A percentile compares a stretch with the other conserved stretches of the same genome.
These are phyloP conservation scores for Rhineura floridana DNA, from an alignment of 2,113 vertebrate species.

Conservation along the genomic window DNA sequence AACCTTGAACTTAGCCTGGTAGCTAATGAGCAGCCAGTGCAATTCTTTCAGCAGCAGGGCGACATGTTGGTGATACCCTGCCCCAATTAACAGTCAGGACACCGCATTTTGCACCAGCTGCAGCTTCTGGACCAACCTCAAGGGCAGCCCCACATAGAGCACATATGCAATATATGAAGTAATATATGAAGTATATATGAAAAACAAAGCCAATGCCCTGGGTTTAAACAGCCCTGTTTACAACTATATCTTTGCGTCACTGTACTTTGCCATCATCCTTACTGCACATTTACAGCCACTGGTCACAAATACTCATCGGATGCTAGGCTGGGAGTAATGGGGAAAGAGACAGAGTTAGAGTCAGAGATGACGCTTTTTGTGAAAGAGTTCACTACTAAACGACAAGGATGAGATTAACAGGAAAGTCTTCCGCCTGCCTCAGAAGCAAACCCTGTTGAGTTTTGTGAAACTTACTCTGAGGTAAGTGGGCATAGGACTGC, in stretches of 20 bases:
- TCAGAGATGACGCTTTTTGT: neutral
- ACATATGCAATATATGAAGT: neutral
- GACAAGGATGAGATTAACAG: neutral
- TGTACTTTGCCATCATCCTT: conserved; percentile 3
- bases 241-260: neutral
- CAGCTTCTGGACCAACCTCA: no score
- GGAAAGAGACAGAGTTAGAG: neutral
- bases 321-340: neutral
- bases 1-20: no score
- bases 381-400: neutral
- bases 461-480: no score
- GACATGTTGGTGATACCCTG: no score
- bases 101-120: no score
- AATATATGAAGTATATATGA: no score
- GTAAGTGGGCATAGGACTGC: neutral
- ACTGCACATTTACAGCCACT: neutral
- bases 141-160: no score
- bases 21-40: no score
- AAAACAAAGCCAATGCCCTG: conserved; percentile 29
- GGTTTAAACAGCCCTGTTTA: conserved; percentile 17
- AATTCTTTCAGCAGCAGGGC: no score
- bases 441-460: neutral
- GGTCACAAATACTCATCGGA: neutral
- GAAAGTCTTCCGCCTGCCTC: no score
- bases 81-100: no score